Evolutionary conservation across 2,888 invertebrate genomes (phyloP).

Genomic region (Drosophila incognita): DNA sequence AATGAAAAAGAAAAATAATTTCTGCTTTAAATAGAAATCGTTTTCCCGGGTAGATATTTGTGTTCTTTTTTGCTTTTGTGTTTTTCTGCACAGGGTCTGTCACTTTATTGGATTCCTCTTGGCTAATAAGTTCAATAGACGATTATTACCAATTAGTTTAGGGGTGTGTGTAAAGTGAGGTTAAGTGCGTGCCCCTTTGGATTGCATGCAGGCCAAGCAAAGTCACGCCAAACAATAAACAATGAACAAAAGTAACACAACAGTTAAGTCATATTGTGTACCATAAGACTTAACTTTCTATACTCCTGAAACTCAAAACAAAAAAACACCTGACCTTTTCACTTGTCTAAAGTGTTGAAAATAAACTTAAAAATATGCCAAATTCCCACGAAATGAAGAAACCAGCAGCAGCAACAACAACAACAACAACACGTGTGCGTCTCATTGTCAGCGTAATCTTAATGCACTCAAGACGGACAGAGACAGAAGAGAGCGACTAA

Average conservation of each 20-base stretch:
- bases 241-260: neutral
- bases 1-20: neutral
- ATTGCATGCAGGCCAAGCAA: conserved; percentile 15
- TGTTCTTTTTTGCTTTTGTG: conserved; percentile 9
- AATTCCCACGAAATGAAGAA: conserved; percentile 59
- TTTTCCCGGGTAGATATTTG: neutral
- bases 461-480: conserved; percentile 44
- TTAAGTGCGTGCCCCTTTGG: conserved; percentile 35
- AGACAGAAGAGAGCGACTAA: conserved; percentile 27
- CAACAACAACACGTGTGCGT: conserved; percentile 37
- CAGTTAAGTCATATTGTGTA: conserved; percentile 10
- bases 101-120: conserved; percentile 72
- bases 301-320: neutral
- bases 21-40: neutral
- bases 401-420: conserved; percentile 9
- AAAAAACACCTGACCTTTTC: conserved; percentile 50
- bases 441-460: conserved; percentile 34
- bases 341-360: conserved; percentile 30
- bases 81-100: conserved; percentile 25
- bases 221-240: conserved; percentile 17
- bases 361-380: conserved; percentile 33
- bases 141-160: conserved; percentile 68
- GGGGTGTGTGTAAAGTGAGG: conserved; percentile 41
- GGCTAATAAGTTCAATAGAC: conserved; percentile 70
- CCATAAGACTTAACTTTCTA: neutral